These are phyloP conservation scores for Neodontobutis hainanensis DNA, from an alignment of 2,113 vertebrate genomes.

Conservation along the genomic window DNA sequence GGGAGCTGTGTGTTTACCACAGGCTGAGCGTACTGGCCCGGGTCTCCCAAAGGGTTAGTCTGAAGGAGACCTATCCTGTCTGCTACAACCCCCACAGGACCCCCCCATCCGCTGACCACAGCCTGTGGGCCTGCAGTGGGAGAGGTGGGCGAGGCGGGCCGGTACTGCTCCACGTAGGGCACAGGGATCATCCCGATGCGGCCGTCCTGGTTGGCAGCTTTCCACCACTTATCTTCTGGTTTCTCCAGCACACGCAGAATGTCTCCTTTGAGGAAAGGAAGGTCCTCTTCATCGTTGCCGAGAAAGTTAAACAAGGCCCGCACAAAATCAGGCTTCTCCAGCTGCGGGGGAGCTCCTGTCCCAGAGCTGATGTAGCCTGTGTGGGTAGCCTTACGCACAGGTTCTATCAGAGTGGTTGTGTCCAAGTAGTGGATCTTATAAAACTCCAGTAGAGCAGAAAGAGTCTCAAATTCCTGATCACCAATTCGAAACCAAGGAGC, in stretches of 20 bases:
- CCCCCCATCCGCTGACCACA: constrained; percentile 25
- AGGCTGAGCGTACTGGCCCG: constrained; percentile 96
- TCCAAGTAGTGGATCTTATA: constrained; percentile 99
- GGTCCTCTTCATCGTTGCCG: constrained; percentile 97
- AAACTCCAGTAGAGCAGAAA: constrained; percentile 95
- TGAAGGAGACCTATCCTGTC: constrained; percentile 80
- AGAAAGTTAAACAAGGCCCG: constrained; percentile 97
- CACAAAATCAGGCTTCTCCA: constrained; percentile 89
- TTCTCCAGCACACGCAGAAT: constrained; percentile 94
- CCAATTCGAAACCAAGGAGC: constrained; percentile 92
- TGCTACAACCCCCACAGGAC: constrained; percentile 44
- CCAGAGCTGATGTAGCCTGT: constrained; percentile 62
- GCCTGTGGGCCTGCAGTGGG: constrained; percentile 8
- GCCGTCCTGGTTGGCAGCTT: constrained; percentile 91
- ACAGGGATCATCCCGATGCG: constrained; percentile 97
- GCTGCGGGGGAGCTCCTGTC: constrained; percentile 75
- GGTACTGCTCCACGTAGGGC: constrained; percentile 96
- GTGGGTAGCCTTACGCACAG: constrained; percentile 86
- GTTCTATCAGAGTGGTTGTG: constrained; percentile 98
- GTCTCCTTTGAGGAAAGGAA: constrained; percentile 96
- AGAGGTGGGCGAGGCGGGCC: constrained; percentile 85
- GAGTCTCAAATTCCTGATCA: constrained; percentile 96
- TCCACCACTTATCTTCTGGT: constrained; percentile 99
- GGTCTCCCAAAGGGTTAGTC: constrained; percentile 86
- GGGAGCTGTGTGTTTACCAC: constrained; percentile 88